Percentiles rank a stretch among this genome's conserved stretches.
Conservation (phyloP, 2,113 vertebrate species). For the Rhinogobius similis region DNA sequence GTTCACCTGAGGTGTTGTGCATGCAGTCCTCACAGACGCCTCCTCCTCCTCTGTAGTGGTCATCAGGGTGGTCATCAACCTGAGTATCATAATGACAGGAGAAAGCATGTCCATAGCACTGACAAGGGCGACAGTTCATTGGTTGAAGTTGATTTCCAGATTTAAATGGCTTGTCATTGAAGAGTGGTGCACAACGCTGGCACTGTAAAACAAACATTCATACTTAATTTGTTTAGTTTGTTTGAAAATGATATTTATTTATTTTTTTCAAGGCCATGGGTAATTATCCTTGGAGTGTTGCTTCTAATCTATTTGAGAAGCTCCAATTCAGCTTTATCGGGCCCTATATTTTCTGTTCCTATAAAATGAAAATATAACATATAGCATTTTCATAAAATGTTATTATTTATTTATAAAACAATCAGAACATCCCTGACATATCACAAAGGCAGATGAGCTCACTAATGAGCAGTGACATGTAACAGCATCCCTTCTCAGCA, state of each 20-base stretch:
- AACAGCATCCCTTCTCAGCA: constrained; percentile 55
- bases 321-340: too few relatives aligned
- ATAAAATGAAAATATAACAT: not conserved
- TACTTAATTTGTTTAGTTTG: not conserved
- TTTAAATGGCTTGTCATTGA: constrained; percentile 89
- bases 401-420: constrained; percentile 3
- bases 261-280: too few relatives aligned
- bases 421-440: not conserved
- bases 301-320: too few relatives aligned
- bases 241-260: not conserved
- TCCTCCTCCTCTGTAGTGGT: constrained; percentile 83
- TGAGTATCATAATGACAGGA: constrained; percentile 85
- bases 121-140: constrained; percentile 86
- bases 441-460: not conserved
- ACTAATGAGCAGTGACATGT: constrained; percentile 51
- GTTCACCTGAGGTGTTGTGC: constrained; percentile 86
- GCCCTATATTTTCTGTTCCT: too few relatives aligned
- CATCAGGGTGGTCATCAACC: constrained; percentile 81
- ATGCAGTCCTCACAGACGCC: constrained; percentile 87
- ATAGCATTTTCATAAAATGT: not conserved
- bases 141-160: constrained; percentile 82
- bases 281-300: too few relatives aligned
- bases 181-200: constrained; percentile 83
- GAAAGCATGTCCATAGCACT: constrained; percentile 82
- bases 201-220: constrained; percentile 74